These are phyloP conservation scores for Syncerus caffer DNA, from an alignment of 2,797 vertebrate genomes.

Conservation along the genomic window DNA sequence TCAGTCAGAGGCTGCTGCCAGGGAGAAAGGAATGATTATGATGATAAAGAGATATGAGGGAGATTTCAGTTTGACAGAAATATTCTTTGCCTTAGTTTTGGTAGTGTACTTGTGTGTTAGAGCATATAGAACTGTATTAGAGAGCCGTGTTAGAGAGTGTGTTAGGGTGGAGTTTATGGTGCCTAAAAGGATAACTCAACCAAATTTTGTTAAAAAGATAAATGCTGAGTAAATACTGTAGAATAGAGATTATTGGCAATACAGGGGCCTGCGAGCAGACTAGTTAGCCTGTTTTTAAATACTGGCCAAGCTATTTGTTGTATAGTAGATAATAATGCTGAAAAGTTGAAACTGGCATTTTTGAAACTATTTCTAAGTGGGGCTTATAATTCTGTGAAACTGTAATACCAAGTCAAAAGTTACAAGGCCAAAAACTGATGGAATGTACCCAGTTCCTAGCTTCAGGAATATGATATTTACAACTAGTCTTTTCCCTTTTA, in stretches of 20 bases:
- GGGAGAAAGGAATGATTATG: not conserved
- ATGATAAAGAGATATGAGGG: not conserved
- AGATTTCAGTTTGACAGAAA: not conserved
- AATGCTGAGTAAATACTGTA: not conserved
- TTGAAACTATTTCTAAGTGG: not conserved
- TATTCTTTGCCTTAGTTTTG: not conserved
- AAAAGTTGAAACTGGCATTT: not conserved
- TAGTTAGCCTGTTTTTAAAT: not conserved
- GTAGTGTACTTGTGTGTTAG: not conserved
- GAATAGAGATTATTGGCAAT: not conserved
- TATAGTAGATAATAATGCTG: not conserved
- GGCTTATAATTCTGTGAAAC: not conserved
- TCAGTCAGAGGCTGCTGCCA: not conserved
- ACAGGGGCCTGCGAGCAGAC: not conserved
- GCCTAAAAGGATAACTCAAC: not conserved
- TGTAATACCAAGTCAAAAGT: not conserved
- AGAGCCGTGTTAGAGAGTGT: not conserved
- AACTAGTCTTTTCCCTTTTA: not conserved
- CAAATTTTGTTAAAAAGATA: not conserved
- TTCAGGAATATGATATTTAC: not conserved
- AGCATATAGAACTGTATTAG: not conserved
- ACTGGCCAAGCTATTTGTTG: not conserved
- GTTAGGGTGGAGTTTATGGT: not conserved
- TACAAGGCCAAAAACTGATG: not conserved
- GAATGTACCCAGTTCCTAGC: not conserved